Evolutionary conservation across 2,888 invertebrate species (phyloP), one percentile per base, ranked within the genome.

Genomic region (Agelastica alni): DNA sequence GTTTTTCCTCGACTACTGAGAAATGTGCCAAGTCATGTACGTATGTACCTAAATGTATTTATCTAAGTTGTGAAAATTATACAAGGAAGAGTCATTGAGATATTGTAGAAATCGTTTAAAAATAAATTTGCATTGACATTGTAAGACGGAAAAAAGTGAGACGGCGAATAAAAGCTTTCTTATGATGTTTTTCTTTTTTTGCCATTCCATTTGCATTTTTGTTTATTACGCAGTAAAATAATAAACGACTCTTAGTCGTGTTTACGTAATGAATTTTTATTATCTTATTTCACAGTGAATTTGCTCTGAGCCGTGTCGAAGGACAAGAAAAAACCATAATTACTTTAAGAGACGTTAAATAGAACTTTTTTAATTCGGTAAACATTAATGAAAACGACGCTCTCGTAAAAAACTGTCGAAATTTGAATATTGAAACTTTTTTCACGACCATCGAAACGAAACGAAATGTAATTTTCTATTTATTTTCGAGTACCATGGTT

Each of bases 31-130:
- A n/a, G n/a, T n/a, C n/a, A n/a, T n/a, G n/a, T n/a, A n/a, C n/a
- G n/a, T n/a, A n/a, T n/a, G n/a, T n/a, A n/a, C n/a, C n/a, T 47
- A 56, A 59, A 59, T 56, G 53, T 53, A 56, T 59, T 58, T 58
- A 58, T 55, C 46, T 32, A 26, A 55, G 52, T 51, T 53, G 52
- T 48, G 56, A 53, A 51, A 59, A 53, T 56, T 45, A 47, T 47
- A 14, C 53, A 55, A 17, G 42, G 48, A 42, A 53, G 42, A 47
- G 34, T 14, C 20, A 39, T 43, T 43, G 16, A 37, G 44, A 54
- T 30, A 30, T 37, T 53, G 28, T 18, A 13, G 22, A 18, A 9
- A 31, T 48, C 43, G 44, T 49, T 42, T 48, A 54, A 44, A 46
- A 44, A 44, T 18, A 44, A 48, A 39, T 48, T 53, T 39, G 44